phyloP scores from a whole-genome alignment of 2,113 vertebrate genomes.

The Sinocyclocheilus rhinocerous region DNA sequence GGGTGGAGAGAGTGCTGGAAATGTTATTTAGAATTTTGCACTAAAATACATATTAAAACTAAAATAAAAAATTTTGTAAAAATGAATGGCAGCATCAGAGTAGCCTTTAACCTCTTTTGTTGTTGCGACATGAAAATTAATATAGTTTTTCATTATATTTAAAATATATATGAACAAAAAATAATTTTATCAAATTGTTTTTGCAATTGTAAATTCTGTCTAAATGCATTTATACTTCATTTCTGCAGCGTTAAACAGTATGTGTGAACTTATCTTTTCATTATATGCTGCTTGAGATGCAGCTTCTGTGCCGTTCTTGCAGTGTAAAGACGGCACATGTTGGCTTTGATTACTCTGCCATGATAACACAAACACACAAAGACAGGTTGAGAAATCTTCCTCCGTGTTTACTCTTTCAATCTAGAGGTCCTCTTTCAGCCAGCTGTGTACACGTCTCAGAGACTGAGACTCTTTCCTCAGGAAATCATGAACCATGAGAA shows the following conservation, averaged over 20 bases:
- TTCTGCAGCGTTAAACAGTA: neutral
- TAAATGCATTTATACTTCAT: neutral
- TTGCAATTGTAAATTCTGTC: neutral
- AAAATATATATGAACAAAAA: neutral
- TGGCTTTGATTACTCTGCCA: conserved; percentile 67
- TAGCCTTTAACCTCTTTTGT: neutral
- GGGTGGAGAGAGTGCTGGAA: too few species aligned
- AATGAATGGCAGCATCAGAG: neutral
- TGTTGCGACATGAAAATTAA: neutral
- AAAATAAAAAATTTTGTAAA: neutral
- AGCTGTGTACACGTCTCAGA: conserved; percentile 72
- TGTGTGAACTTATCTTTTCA: neutral
- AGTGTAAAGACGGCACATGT: conserved; percentile 38
- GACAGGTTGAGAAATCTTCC: conserved; percentile 55
- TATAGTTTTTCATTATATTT: neutral
- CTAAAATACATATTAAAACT: neutral
- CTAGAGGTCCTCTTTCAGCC: conserved; percentile 66
- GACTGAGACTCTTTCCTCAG: conserved; percentile 66
- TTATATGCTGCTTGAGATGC: neutral
- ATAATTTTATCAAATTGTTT: neutral
- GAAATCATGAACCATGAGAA: conserved; percentile 64
- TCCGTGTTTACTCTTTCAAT: conserved; percentile 68
- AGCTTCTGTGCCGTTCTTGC: neutral
- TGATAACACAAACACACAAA: conserved; percentile 56
- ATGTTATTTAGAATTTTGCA: neutral